Conservation (phyloP, 1,140 invertebrate species). For the Meteorus sp. region DNA sequence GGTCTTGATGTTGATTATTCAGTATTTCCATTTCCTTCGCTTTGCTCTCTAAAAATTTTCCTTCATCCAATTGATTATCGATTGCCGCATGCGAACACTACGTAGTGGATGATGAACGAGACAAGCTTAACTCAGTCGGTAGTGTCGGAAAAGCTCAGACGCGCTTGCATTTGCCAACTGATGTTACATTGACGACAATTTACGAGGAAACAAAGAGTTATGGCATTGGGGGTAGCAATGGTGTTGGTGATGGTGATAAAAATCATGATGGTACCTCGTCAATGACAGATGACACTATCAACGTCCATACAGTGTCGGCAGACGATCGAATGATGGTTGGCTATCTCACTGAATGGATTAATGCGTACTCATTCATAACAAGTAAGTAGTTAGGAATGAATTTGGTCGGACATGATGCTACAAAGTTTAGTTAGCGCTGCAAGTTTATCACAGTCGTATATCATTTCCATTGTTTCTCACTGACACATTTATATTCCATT, state of each 20-base stretch:
- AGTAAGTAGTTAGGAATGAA: slow-evolving; percentile 55
- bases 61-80: too few relatives aligned
- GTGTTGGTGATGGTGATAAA: slow-evolving; percentile 21
- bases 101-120: slow-evolving; percentile 44
- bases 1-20: too few relatives aligned
- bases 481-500: background rate
- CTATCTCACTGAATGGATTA: slow-evolving; percentile 69
- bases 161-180: slow-evolving; percentile 44
- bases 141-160: slow-evolving; percentile 41
- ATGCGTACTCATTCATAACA: slow-evolving; percentile 63
- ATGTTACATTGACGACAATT: slow-evolving; percentile 42
- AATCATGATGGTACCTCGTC: background rate
- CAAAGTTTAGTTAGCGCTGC: background rate
- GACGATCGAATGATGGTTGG: slow-evolving; percentile 61
- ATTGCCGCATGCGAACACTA: background rate
- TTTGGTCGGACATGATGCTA: background rate
- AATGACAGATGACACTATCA: slow-evolving; percentile 13
- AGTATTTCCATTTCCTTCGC: background rate
- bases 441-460: background rate
- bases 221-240: slow-evolving; percentile 16
- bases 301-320: slow-evolving; percentile 51
- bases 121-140: slow-evolving; percentile 46
- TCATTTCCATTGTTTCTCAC: background rate
- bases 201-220: slow-evolving; percentile 36
- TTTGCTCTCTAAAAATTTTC: background rate